Percentiles rank a stretch among this genome's conserved stretches.
Evolutionary conservation across 92 coral and sea anemone genomes (phyloP).

Genomic region (Palythoa heliodiscus): DNA sequence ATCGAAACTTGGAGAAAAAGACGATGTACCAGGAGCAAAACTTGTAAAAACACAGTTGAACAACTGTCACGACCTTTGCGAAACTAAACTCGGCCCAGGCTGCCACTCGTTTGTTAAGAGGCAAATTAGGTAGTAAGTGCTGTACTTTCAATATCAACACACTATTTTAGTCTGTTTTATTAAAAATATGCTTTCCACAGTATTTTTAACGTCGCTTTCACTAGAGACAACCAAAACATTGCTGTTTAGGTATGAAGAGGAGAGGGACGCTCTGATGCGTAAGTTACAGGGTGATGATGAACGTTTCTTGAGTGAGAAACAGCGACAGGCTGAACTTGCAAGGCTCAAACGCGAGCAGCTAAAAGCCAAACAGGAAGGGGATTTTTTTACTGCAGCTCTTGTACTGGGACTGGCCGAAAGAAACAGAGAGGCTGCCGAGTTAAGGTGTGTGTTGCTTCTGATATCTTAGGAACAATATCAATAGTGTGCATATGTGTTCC

Average conservation of each 20-base stretch:
- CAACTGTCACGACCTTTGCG: too few relatives aligned
- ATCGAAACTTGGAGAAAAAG: too few relatives aligned
- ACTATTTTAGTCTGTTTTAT: too few relatives aligned
- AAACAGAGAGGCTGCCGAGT: constrained; percentile 86
- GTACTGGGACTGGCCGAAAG: constrained; percentile 98
- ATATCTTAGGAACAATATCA: background rate
- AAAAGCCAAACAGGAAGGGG: constrained; percentile 92
- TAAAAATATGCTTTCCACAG: too few relatives aligned
- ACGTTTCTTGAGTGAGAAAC: constrained; percentile 85
- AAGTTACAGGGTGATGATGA: constrained; percentile 85
- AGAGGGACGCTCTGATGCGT: constrained; percentile 92
- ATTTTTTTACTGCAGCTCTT: constrained; percentile 90
- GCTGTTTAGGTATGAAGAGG: constrained; percentile 82
- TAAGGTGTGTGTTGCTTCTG: constrained; percentile 58
- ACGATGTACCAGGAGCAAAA: too few relatives aligned
- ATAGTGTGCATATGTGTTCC: too few relatives aligned
- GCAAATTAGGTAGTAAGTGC: too few relatives aligned
- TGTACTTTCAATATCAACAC: too few relatives aligned
- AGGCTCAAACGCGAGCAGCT: constrained; percentile 85
- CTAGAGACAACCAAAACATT: background rate
- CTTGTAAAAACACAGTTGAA: too few relatives aligned
- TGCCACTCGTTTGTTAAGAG: too few relatives aligned
- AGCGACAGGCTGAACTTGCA: constrained; percentile 94
- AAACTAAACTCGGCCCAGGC: too few relatives aligned
- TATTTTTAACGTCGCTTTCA: background rate